Evolutionary conservation across 2,797 vertebrate genomes (phyloP).

Genomic region (Phataginus tricuspis): DNA sequence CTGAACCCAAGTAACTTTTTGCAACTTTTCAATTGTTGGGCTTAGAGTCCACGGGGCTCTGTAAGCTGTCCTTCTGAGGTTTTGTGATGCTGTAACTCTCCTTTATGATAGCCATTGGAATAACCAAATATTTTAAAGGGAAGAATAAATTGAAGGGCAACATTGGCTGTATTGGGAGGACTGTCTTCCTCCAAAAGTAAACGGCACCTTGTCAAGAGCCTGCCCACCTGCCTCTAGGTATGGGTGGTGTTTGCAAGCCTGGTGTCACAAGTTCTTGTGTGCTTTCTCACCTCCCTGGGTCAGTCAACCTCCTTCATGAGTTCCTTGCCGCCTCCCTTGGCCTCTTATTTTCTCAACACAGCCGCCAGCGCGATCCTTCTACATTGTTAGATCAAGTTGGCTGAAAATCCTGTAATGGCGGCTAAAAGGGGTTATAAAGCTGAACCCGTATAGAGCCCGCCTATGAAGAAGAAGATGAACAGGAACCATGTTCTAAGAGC

Average conservation of each 20-base stretch:
- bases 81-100: background rate
- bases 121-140: background rate
- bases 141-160: background rate
- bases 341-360: background rate
- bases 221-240: background rate
- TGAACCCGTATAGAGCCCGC: background rate
- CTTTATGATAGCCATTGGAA: background rate
- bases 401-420: background rate
- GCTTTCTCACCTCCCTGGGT: background rate
- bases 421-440: background rate
- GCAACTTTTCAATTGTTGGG: background rate
- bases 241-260: background rate
- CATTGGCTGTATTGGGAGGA: background rate
- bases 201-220: background rate
- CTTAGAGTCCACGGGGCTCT: background rate
- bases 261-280: too few relatives aligned
- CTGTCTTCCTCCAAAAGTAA: background rate
- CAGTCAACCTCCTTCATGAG: background rate
- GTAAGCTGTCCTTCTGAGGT: background rate
- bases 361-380: background rate
- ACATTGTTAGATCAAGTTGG: background rate
- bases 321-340: background rate
- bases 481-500: background rate
- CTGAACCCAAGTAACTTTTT: background rate
- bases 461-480: conserved; percentile 23